Percentiles rank a stretch among this genome's conserved stretches.
Conservation (phyloP, 2,797 vertebrate species). For the Micromesistius poutassou region DNA sequence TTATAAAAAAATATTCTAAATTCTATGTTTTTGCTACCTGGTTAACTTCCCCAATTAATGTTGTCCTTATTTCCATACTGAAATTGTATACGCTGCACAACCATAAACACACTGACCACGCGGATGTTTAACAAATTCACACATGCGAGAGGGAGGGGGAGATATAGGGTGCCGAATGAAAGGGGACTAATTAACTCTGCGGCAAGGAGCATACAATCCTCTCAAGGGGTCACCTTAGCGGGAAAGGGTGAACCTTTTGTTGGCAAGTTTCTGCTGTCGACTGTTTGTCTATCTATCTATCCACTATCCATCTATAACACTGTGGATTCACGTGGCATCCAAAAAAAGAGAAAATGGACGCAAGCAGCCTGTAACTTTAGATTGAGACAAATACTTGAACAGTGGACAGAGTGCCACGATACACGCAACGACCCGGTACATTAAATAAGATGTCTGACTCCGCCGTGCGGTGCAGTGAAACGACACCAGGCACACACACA, state of each 20-base stretch:
- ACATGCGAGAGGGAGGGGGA: not conserved
- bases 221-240: too few relatives aligned
- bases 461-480: not conserved
- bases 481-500: not conserved
- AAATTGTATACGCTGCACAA: not conserved
- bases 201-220: not conserved
- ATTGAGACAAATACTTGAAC: not conserved
- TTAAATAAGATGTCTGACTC: too few relatives aligned
- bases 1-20: too few relatives aligned
- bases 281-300: not conserved
- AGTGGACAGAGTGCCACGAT: too few relatives aligned
- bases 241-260: not conserved
- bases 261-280: not conserved
- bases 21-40: not conserved
- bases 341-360: too few relatives aligned
- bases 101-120: not conserved
- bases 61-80: not conserved
- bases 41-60: not conserved
- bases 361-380: not conserved
- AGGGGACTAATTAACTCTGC: not conserved
- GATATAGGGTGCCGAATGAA: not conserved
- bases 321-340: too few relatives aligned
- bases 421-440: too few relatives aligned
- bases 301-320: too few relatives aligned
- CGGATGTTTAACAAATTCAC: not conserved